phyloP scores from a whole-genome alignment of 1,140 invertebrate species.

The Brachionus paranguensis region DNA sequence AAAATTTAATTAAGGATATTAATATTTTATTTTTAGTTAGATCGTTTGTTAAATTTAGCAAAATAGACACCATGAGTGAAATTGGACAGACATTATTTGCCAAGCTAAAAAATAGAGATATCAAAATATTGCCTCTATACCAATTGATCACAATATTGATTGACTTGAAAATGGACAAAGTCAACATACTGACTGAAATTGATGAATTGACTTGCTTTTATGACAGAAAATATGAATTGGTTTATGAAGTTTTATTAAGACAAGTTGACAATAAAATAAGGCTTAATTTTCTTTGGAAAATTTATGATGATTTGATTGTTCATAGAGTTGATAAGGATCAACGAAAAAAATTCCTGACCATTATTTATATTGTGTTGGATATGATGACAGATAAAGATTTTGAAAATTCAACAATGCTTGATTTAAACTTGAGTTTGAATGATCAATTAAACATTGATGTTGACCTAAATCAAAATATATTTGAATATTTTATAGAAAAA shows the following conservation, averaged over 20 bases:
- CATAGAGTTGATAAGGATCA: not conserved
- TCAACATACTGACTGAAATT: not conserved
- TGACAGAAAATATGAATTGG: not conserved
- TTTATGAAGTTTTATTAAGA: not conserved
- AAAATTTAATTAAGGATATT: not conserved
- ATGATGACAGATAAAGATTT: not conserved
- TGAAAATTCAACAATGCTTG: not conserved
- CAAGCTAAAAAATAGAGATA: not conserved
- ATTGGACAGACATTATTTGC: not conserved
- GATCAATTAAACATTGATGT: slow-evolving; percentile 14
- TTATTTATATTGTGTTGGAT: not conserved
- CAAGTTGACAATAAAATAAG: not conserved
- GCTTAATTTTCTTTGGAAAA: not conserved
- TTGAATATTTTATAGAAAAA: slow-evolving; percentile 2
- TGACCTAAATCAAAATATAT: slow-evolving; percentile 26
- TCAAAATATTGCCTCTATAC: not conserved
- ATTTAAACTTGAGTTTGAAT: not conserved
- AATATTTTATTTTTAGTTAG: not conserved
- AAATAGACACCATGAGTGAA: not conserved
- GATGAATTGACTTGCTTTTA: not conserved
- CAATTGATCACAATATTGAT: not conserved
- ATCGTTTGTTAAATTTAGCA: not conserved
- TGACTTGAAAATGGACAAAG: not conserved
- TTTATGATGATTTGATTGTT: not conserved
- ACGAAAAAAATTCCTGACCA: not conserved